These are phyloP conservation scores for Spondyliosoma cantharus DNA, from an alignment of 2,797 vertebrate genomes.

Conservation along the genomic window DNA sequence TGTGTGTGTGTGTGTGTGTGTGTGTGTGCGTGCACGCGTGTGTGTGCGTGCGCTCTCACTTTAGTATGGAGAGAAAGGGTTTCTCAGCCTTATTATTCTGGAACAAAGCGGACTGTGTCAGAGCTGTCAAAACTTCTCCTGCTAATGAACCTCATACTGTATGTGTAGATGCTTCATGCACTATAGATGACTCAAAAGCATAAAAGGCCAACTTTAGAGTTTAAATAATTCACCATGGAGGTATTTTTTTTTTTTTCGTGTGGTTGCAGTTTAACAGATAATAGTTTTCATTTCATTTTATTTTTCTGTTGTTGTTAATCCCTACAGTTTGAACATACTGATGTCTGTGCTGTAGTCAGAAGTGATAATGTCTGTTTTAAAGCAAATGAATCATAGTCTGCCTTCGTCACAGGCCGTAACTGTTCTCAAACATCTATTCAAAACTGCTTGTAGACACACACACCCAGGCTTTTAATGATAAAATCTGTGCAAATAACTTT, in stretches of 20 bases:
- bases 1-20: conserved; percentile 1
- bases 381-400: not conserved
- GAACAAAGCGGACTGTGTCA: conserved; percentile 68
- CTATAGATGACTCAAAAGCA: conserved; percentile 57
- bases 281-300: not conserved
- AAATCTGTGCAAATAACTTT: not conserved
- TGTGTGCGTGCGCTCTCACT: not conserved
- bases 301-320: conserved; percentile 1
- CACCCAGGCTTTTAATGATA: not conserved
- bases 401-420: not conserved
- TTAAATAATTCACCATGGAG: conserved; percentile 29
- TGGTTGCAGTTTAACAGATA: conserved; percentile 8
- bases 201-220: conserved; percentile 48
- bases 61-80: conserved; percentile 36
- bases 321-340: not conserved
- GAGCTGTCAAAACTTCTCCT: conserved; percentile 64
- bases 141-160: conserved; percentile 73
- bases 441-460: not conserved
- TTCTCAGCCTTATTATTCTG: conserved; percentile 68
- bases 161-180: conserved; percentile 45
- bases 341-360: not conserved
- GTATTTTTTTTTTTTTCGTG: not conserved
- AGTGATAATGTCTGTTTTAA: not conserved
- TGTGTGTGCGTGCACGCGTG: not conserved
- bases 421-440: not conserved